Evolutionary conservation across 2,888 invertebrate genomes (phyloP), one percentile per base, ranked within the genome.

Genomic region (Oscheius onirici): DNA sequence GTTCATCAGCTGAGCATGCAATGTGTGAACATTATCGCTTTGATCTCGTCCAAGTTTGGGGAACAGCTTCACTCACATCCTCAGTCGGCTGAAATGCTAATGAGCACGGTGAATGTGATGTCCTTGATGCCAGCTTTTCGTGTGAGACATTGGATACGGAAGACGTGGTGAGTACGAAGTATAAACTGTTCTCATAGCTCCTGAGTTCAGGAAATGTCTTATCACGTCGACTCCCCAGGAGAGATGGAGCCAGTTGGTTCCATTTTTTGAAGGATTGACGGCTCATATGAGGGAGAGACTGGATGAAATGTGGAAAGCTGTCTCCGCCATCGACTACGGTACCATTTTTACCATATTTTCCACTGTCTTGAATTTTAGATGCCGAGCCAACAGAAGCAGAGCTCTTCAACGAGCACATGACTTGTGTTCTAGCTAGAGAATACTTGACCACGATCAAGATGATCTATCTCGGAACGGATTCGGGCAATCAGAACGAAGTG

Each of bases 301-400:
- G 20, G 69, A 44, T n/a, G 61, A 55, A 46, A 55, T 79, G 70
- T 79, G 77, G 80, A 60, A 49, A 15, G 43, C 69, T 17, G 71
- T 79, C 17, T 34, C 69, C 28, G 74, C 51, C 26, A 60, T 77
- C 8, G 78, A 76, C 41, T 63, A 60, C 41, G 72, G 72, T 73
- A 54, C 8, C 20, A 34, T 26, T 34, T 43, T n/a, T n/a, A n/a
- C n/a, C 24, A 26, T 66, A 10, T 52, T 40, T 58, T 20, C 13
- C 2, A 15, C 10, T 26, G 13, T 58, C 28, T 0, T 58, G 6
- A 54, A 17, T 1, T 55, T 52, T 40, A 78, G 81, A 78, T 15
- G 69, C 61, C 15, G 83, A 84, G 51, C 78, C 73, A 28, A 80
- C 76, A 6, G 83, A 83, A 60, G 83, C 82, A 22, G 84, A 83